Evolutionary conservation across 2,113 vertebrate species (phyloP).

Genomic region (Ophthalmolycus amberensis): DNA sequence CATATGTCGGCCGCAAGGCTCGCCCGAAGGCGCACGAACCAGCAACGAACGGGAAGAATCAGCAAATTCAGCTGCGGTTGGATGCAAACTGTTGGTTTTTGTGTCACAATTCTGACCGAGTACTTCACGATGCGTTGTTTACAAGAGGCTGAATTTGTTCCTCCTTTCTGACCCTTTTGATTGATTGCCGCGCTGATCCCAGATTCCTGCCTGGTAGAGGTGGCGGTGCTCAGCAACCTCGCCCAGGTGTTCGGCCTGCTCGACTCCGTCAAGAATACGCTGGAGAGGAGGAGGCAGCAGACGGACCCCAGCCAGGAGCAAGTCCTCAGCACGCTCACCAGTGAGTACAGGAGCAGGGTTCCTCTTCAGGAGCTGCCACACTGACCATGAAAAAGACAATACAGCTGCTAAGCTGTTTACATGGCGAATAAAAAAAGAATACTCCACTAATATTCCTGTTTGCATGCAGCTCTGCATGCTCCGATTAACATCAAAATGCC

Average conservation of each 20-base stretch:
- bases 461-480: neutral
- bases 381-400: neutral
- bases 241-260: slow-evolving; percentile 95
- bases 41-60: slow-evolving; percentile 31
- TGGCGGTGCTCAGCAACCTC: slow-evolving; percentile 94
- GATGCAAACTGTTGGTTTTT: slow-evolving; percentile 5
- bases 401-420: neutral
- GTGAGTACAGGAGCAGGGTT: slow-evolving; percentile 78
- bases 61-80: slow-evolving; percentile 55
- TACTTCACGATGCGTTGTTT: neutral
- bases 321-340: slow-evolving; percentile 87
- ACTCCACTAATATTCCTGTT: neutral
- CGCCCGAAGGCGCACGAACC: neutral
- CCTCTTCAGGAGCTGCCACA: too few relatives aligned
- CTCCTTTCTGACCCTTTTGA: slow-evolving; percentile 58
- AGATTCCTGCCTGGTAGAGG: slow-evolving; percentile 87
- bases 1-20: neutral
- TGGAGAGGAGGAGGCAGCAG: slow-evolving; percentile 90
- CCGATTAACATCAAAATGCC: too few relatives aligned
- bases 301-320: slow-evolving; percentile 92
- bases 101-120: neutral
- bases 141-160: slow-evolving; percentile 49
- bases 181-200: slow-evolving; percentile 72
- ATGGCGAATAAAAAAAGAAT: neutral
- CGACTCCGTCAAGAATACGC: slow-evolving; percentile 92